Base-by-base conservation (phyloP, 2,797 vertebrate species). In the Crypturellus tataupa region DNA sequence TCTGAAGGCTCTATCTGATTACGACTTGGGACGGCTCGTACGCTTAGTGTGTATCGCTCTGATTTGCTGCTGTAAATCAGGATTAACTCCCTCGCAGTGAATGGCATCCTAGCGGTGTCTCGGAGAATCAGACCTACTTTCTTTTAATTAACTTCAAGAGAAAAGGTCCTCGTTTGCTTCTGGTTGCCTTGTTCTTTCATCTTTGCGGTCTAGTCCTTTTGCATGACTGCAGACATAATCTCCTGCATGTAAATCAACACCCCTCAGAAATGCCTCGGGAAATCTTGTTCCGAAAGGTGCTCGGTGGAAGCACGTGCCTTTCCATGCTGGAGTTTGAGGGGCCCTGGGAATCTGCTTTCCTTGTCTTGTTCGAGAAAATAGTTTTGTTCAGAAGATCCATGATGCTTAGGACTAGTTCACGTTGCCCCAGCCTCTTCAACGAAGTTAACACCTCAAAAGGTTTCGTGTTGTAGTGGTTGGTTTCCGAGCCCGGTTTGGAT, bases 231-330 rank as follows among this genome's bases (percentile, higher is more conserved):
- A 86, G 80, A 60, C 56, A 14, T 35, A 37, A 70, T 35, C 71
- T 75, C 84, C 18, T 89, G 93, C 71, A 31, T 87, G 78, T 69
- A 89, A 95, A 89, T 80, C 88, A 86, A 31, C 58, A 51, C 33
- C n/a, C 6, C 14, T 90, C 85, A 92, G 91, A 79, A 88, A 49
- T 81, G 85, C 91, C 92, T 91, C 89, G 37, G 94, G 91, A 96
- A 97, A 90, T 58, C 56, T 1, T 73, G 65, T 73, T 95, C 87
- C 85, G 85, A 81, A 94, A 75, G 40, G 42, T 59, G 19, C 78
- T 80, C 68, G 59, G 1, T 80, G 83, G 77, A 64, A 81, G 87
- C 77, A 46, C 77, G 46, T 46, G n/a, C 25, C 58, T 93, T 81
- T 80, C 84, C 56, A 42, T 21, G 85, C 73, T 78, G 67, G 85